These are phyloP conservation scores for Psittacara wagleri DNA, from an alignment of 2,113 vertebrate genomes.

Conservation along the genomic window DNA sequence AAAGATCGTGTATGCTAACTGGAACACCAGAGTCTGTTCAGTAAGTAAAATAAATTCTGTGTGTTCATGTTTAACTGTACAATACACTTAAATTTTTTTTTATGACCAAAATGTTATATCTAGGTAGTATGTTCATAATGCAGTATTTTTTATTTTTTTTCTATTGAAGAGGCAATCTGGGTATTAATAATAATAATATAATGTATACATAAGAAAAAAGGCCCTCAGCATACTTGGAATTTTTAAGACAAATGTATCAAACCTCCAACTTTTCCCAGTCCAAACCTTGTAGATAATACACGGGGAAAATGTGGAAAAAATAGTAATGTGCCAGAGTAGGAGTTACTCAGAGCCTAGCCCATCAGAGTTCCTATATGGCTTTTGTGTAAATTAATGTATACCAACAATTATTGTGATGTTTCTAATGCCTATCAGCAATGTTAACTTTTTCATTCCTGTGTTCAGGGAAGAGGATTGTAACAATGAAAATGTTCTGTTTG, in stretches of 20 bases:
- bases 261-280: neutral
- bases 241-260: neutral
- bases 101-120: neutral
- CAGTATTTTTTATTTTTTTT: neutral
- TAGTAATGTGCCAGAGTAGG: neutral
- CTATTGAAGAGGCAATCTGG: neutral
- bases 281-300: neutral
- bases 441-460: neutral
- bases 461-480: neutral
- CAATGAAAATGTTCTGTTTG: neutral
- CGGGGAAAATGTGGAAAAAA: neutral
- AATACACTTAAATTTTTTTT: neutral
- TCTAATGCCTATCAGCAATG: neutral
- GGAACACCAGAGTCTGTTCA: conserved; percentile 91
- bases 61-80: neutral
- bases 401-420: fast-evolving
- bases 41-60: conserved; percentile 78
- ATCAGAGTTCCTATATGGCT: neutral
- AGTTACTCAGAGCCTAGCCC: neutral
- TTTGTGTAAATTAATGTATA: neutral
- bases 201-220: neutral
- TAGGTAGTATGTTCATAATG: neutral
- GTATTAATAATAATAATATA: neutral
- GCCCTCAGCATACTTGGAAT: neutral
- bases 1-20: conserved; percentile 94